A percentile compares a stretch with the other conserved stretches of the same genome.
Evolutionary conservation across 2,113 vertebrate species (phyloP).

Genomic region (Ptyas mucosa): DNA sequence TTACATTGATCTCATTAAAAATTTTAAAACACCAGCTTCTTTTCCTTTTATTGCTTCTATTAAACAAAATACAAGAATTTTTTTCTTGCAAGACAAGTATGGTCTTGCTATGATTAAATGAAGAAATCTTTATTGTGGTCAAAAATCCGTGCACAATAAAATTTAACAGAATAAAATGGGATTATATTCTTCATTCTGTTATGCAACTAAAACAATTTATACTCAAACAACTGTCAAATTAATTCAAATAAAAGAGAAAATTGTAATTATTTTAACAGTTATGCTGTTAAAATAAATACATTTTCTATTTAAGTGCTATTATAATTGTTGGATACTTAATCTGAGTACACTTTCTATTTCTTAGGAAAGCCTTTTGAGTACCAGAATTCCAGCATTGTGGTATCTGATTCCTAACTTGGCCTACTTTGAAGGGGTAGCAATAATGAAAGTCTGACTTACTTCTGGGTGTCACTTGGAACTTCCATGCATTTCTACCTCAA

Average conservation of each 20-base stretch:
- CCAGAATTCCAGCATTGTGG: not conserved
- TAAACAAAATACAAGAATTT: not conserved
- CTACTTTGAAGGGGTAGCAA: not conserved
- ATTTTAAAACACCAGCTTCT: not conserved
- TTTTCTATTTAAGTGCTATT: not conserved
- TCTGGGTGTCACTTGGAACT: not conserved
- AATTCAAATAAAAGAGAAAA: not conserved
- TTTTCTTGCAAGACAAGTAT: not conserved
- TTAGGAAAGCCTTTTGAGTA: not conserved
- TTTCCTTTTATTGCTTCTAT: not conserved
- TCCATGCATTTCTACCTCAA: not conserved
- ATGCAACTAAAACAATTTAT: not conserved
- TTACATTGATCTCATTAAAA: not conserved
- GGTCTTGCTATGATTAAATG: not conserved
- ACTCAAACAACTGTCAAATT: not conserved
- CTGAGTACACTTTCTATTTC: not conserved
- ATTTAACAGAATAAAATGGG: not conserved
- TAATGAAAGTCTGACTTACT: constrained; percentile 7
- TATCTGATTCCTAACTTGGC: not conserved
- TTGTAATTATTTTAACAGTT: not conserved
- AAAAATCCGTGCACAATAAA: not conserved
- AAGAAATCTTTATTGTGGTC: not conserved
- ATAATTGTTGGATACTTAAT: not conserved
- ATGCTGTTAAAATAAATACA: rapidly evolving
- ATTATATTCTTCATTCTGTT: not conserved